Conservation (phyloP, 1,140 invertebrate species). For the Drosophila rhopaloa region DNA sequence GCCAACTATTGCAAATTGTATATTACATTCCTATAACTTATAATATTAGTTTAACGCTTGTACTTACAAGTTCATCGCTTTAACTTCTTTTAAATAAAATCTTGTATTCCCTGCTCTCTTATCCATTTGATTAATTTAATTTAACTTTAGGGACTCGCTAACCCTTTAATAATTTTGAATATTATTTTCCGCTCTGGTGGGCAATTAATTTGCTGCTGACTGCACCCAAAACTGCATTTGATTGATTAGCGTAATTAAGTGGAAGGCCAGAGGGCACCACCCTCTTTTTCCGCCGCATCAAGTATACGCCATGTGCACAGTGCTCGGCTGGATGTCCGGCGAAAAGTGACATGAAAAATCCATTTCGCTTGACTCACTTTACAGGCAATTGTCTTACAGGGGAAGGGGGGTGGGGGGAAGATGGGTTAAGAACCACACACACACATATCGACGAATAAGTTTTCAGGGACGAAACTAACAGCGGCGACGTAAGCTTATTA, state of each 20-base stretch:
- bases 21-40: too few species aligned
- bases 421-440: neutral
- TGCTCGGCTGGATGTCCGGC: neutral
- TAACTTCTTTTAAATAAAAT: too few species aligned
- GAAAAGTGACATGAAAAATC: slow-evolving; percentile 40
- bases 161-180: neutral
- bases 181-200: slow-evolving; percentile 24
- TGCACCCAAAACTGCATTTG: slow-evolving; percentile 45
- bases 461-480: slow-evolving; percentile 13
- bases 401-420: neutral
- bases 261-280: slow-evolving; percentile 5
- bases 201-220: slow-evolving; percentile 39
- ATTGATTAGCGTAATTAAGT: slow-evolving; percentile 37
- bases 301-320: slow-evolving; percentile 14
- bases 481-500: slow-evolving; percentile 69
- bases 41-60: too few species aligned
- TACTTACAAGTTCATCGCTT: too few species aligned
- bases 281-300: neutral
- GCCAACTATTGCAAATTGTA: too few species aligned
- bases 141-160: too few species aligned
- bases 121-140: too few species aligned
- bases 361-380: slow-evolving; percentile 20
- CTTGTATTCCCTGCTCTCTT: neutral
- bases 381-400: slow-evolving; percentile 20
- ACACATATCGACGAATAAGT: neutral